Base-by-base conservation (phyloP, 2,888 invertebrate genomes). In the Drosophila koepferae region DNA sequence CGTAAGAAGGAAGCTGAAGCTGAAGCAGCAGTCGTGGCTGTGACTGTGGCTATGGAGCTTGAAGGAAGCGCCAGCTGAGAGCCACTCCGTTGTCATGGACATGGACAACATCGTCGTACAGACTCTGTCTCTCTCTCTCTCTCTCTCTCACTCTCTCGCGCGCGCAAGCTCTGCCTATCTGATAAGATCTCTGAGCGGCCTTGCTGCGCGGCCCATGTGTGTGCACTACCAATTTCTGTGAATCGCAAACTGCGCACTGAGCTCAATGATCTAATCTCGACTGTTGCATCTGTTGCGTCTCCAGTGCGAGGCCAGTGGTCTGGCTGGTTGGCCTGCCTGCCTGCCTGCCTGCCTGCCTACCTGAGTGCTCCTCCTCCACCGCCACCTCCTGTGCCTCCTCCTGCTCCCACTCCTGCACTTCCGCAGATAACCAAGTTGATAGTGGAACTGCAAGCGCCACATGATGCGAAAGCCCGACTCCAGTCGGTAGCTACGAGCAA, bases 171-270 rank as follows among this genome's bases (percentile, higher is more conserved):
- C 48, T 48, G 23, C 46, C 48, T 48, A 31, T 51, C 74, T 70
- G 79, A 79, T 79, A 80, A 80, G 80, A 80, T 80, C 80, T 49
- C 67, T 23, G 58, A 34, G 60, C 77, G 70, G 69, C 78, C 74
- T 77, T 73, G 69, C 72, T 63, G 63, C 71, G 55, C 49, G 41
- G 55, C n/a, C 78, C 86, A 88, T 86, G 90, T 88, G 89, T 88
- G 89, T 86, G 84, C 83, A 80, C 75, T 79, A 82, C 81, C 82
- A 85, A 86, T 87, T 89, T 85, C 86, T 78, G 81, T 87, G 86
- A 87, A 87, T 81, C 81, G 83, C 82, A 71, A 75, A 77, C 62
- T 38, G 70, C 83, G 75, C 71, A 64, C 55, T 38, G 80, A 58
- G 38, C 65, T 53, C 77, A 72, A 72, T 70, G 84, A 89, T 89